Conservation (phyloP, 2,797 vertebrate species). For the Argentina silus region DNA sequence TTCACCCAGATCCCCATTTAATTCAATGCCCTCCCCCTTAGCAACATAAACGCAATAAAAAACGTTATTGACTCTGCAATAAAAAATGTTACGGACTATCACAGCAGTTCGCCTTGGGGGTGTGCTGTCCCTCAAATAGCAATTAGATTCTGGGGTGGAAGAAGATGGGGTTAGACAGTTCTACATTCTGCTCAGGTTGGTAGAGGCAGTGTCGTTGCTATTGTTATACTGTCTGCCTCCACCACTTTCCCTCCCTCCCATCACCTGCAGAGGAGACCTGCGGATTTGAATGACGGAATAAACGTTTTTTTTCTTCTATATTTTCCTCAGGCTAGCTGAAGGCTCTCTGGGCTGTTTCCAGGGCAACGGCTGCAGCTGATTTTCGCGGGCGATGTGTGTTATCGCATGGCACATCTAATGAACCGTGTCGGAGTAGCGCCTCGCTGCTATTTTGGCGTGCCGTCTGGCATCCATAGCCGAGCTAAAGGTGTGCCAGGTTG, state of each 20-base stretch:
- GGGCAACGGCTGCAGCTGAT: constrained; percentile 44
- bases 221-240: not conserved
- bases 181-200: not conserved
- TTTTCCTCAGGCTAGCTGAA: constrained; percentile 36
- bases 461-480: not conserved
- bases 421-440: not conserved
- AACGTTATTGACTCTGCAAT: constrained; percentile 20
- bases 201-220: not conserved
- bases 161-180: not conserved
- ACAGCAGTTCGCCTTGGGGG: not conserved
- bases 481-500: constrained; percentile 1
- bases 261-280: constrained; percentile 7
- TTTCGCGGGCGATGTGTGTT: constrained; percentile 11
- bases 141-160: not conserved
- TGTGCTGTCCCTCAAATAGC: not conserved
- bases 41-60: constrained; percentile 21
- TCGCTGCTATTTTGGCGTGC: constrained; percentile 11
- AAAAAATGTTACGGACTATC: constrained; percentile 16
- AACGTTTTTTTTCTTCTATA: constrained; percentile 27
- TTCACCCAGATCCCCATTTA: not conserved
- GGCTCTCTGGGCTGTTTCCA: constrained; percentile 44
- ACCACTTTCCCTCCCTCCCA: not conserved
- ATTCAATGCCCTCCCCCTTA: not conserved
- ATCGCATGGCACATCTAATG: constrained; percentile 21
- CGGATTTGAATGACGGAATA: constrained; percentile 17